A percentile compares a stretch with the other conserved stretches of the same genome.
These are phyloP conservation scores for Silvanus unidentatus DNA, from an alignment of 2,888 invertebrate species.

Conservation along the genomic window DNA sequence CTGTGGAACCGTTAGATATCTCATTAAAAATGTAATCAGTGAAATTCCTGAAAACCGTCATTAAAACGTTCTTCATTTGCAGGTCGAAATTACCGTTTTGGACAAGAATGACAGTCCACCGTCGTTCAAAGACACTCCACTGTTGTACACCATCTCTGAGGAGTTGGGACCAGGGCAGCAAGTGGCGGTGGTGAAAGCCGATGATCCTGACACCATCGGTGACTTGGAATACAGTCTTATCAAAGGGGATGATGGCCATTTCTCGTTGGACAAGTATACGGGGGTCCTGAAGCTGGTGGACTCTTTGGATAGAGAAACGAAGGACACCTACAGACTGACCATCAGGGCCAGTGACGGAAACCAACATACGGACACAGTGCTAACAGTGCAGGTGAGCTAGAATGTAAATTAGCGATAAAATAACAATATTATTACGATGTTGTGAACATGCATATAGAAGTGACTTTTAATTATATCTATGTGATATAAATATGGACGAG, in stretches of 20 bases:
- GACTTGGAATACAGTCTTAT: constrained; percentile 68
- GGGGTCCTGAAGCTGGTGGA: constrained; percentile 72
- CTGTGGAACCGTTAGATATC: no score
- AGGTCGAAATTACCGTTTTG: constrained; percentile 79
- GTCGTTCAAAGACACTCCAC: constrained; percentile 68
- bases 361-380: constrained; percentile 73
- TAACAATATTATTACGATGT: not conserved
- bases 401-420: not conserved
- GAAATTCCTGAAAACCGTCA: not conserved
- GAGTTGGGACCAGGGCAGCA: constrained; percentile 76
- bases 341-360: constrained; percentile 86
- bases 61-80: constrained; percentile 27
- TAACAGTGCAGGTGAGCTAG: constrained; percentile 66
- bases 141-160: constrained; percentile 74
- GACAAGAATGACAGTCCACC: constrained; percentile 97
- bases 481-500: constrained; percentile 11
- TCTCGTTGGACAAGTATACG: constrained; percentile 63
- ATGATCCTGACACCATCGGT: constrained; percentile 82
- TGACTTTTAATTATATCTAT: constrained; percentile 9
- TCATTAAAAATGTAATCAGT: not conserved
- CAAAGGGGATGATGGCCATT: constrained; percentile 60
- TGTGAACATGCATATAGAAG: not conserved
- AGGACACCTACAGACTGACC: constrained; percentile 69
- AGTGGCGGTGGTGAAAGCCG: constrained; percentile 70
- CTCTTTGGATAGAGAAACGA: constrained; percentile 76